phyloP scores from a whole-genome alignment of 2,113 vertebrate species.

The Orycteropus afer region DNA sequence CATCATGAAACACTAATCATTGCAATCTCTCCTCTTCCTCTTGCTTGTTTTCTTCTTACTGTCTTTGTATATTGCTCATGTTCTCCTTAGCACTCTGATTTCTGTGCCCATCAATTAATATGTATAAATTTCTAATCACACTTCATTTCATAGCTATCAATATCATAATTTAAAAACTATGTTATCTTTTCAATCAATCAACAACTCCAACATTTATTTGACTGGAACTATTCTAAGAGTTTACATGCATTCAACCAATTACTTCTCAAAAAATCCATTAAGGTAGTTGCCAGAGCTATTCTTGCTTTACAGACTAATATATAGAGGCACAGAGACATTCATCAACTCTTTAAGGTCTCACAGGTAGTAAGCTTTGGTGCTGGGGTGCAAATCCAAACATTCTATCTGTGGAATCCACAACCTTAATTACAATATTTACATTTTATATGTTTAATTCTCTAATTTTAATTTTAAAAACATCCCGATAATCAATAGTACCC shows the following conservation, averaged over 20 bases:
- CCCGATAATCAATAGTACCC: not conserved
- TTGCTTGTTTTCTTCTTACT: not conserved
- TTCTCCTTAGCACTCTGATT: not conserved
- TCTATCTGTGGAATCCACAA: not conserved
- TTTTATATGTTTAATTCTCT: not conserved
- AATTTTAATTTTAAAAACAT: not conserved
- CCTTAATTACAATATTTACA: not conserved
- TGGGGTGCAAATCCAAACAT: not conserved
- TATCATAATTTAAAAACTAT: slow-evolving; percentile 15
- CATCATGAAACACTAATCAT: rapidly evolving
- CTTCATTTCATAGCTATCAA: slow-evolving; percentile 58
- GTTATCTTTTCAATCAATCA: not conserved
- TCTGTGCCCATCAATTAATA: slow-evolving; percentile 44
- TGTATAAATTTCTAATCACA: not conserved
- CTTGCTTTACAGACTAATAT: too few relatives aligned
- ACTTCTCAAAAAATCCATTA: rapidly evolving
- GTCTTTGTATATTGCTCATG: not conserved
- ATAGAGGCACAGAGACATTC: not conserved
- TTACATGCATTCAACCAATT: not conserved
- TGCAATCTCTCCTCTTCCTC: not conserved
- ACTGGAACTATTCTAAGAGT: not conserved
- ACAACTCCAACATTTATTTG: not conserved
- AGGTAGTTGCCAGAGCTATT: not conserved
- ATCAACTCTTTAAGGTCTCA: not conserved
- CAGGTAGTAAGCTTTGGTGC: not conserved